These are phyloP conservation scores for Macropodus opercularis DNA, from an alignment of 2,797 vertebrate species.

Conservation along the genomic window DNA sequence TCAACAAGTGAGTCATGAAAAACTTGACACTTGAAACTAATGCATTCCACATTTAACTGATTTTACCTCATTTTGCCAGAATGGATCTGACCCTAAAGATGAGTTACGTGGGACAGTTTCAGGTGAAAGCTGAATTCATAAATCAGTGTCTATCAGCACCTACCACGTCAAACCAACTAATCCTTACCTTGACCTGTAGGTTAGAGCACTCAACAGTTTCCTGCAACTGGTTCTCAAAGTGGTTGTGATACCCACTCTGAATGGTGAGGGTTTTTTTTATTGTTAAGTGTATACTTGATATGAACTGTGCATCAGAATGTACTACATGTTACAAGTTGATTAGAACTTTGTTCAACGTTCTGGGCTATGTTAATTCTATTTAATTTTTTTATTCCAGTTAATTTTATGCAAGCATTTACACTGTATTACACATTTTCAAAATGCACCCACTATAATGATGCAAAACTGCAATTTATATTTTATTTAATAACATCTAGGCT, in stretches of 20 bases:
- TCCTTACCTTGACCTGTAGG: slow-evolving; percentile 53
- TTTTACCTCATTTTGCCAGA: slow-evolving; percentile 65
- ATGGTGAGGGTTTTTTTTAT: slow-evolving; percentile 67
- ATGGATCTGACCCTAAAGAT: slow-evolving; percentile 69
- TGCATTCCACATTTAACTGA: slow-evolving; percentile 19
- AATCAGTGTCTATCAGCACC: background rate
- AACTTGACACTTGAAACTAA: background rate
- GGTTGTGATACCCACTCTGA: slow-evolving; percentile 74
- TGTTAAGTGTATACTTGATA: background rate
- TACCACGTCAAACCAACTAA: background rate
- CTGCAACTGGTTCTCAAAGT: slow-evolving; percentile 68
- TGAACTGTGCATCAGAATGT: background rate
- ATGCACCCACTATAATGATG: too few relatives aligned
- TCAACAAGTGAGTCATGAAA: slow-evolving; percentile 75
- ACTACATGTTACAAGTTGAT: background rate
- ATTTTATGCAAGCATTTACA: too few relatives aligned
- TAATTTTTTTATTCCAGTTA: too few relatives aligned
- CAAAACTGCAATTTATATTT: too few relatives aligned
- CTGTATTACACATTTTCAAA: too few relatives aligned
- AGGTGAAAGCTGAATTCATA: slow-evolving; percentile 57
- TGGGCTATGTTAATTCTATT: background rate
- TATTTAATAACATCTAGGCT: too few relatives aligned
- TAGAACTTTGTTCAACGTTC: background rate
- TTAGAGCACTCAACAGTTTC: slow-evolving; percentile 64
- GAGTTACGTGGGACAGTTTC: slow-evolving; percentile 79